phyloP scores from a whole-genome alignment of 2,113 vertebrate genomes.

The Indri indri region DNA sequence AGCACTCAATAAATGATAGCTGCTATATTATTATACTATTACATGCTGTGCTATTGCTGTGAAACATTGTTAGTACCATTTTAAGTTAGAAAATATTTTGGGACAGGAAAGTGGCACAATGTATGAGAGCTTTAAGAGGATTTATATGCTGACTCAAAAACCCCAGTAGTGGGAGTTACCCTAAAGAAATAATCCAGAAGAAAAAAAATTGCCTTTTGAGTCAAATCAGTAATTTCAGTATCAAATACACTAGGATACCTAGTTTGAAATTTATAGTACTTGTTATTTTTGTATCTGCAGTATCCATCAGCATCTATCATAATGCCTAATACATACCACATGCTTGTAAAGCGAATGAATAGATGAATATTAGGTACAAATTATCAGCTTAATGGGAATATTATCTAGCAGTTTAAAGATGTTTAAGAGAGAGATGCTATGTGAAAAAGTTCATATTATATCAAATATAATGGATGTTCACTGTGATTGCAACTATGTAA shows the following conservation, averaged over 20 bases:
- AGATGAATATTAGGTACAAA: not conserved
- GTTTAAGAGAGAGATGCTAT: not conserved
- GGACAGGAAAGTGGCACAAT: not conserved
- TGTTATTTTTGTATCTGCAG: not conserved
- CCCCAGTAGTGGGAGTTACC: not conserved
- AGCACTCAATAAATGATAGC: not conserved
- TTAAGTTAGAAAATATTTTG: not conserved
- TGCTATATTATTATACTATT: not conserved
- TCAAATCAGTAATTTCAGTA: not conserved
- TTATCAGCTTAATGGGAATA: not conserved
- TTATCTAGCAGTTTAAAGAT: not conserved
- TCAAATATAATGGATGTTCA: not conserved
- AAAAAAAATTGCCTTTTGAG: not conserved
- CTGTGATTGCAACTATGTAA: not conserved
- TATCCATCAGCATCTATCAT: not conserved
- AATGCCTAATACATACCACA: not conserved
- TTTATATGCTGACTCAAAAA: not conserved
- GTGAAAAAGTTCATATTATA: not conserved
- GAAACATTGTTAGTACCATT: not conserved
- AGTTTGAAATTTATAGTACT: not conserved
- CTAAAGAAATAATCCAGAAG: not conserved
- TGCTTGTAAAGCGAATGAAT: not conserved
- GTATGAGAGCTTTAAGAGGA: not conserved
- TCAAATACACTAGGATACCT: not conserved
- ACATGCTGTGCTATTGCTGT: not conserved